Conservation (phyloP, 2,888 invertebrate genomes). For the Macrosoma leucophasiata region DNA sequence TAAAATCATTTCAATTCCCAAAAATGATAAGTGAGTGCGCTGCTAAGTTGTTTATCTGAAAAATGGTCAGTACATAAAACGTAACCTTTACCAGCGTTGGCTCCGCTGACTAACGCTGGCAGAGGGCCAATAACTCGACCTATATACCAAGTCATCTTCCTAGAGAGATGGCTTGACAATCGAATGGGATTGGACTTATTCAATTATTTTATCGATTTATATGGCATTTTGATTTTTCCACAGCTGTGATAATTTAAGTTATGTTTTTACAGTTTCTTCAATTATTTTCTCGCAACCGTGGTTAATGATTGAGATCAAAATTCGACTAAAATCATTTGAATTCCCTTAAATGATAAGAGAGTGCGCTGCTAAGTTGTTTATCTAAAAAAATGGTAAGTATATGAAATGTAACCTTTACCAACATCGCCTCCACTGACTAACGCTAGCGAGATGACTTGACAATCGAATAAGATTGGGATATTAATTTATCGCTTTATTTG, state of each 20-base stretch:
- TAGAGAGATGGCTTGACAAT: conserved; percentile 39
- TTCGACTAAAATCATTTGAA: too few relatives aligned
- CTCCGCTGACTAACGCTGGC: conserved; percentile 66
- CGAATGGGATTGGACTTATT: conserved; percentile 44
- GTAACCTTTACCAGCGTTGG: conserved; percentile 60
- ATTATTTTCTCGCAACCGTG: conserved; percentile 22
- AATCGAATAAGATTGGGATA: conserved; percentile 46
- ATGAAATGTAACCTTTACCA: conserved; percentile 57
- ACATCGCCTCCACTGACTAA: conserved; percentile 61
- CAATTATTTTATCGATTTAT: conserved; percentile 36
- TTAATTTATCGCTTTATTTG: conserved; percentile 39
- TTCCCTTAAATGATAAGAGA: neutral
- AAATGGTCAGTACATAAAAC: conserved; percentile 35
- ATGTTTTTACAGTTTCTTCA: conserved; percentile 16
- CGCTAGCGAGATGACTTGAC: conserved; percentile 44
- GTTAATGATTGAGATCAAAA: too few relatives aligned
- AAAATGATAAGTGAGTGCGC: conserved; percentile 3
- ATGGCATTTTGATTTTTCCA: too few relatives aligned
- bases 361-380: conserved; percentile 14
- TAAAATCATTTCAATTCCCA: too few relatives aligned
- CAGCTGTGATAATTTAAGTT: too few relatives aligned
- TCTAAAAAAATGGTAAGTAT: conserved; percentile 30
- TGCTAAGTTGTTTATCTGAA: conserved; percentile 22
- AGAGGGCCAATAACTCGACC: conserved; percentile 60
- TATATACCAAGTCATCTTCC: conserved; percentile 63